Evolutionary conservation across 1,140 invertebrate genomes (phyloP).

Genomic region (Cydia pomonella): DNA sequence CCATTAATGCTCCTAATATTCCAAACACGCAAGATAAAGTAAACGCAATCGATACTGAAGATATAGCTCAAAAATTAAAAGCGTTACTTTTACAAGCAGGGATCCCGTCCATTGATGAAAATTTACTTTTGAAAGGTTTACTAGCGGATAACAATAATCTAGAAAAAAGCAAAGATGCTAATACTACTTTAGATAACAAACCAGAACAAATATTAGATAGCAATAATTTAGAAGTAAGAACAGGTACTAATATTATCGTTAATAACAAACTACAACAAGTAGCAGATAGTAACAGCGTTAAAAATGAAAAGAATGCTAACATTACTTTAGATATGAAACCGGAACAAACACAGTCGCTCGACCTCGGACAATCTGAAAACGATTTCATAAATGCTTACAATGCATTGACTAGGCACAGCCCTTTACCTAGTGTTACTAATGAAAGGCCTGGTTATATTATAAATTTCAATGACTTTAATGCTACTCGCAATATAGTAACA

Average conservation of each 20-base stretch:
- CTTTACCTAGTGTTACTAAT: conserved; percentile 53
- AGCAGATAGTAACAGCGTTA: conserved; percentile 72
- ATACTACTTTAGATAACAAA: conserved; percentile 27
- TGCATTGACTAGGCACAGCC: conserved; percentile 64
- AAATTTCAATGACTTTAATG: not conserved
- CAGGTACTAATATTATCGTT: not conserved
- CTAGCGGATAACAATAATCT: conserved; percentile 75
- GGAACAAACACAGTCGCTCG: conserved; percentile 39
- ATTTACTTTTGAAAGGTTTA: conserved; percentile 59
- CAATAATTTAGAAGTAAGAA: not conserved
- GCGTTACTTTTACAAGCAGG: conserved; percentile 56
- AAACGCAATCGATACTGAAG: conserved; percentile 42
- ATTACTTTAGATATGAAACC: conserved; percentile 23
- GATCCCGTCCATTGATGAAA: conserved; percentile 58
- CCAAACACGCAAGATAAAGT: conserved; percentile 33
- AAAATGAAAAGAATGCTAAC: not conserved
- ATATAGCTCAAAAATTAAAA: conserved; percentile 62
- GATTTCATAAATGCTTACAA: conserved; percentile 76
- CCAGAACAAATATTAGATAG: conserved; percentile 35
- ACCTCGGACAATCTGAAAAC: conserved; percentile 71
- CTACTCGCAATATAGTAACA: not conserved
- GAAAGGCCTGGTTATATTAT: not conserved
- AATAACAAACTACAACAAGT: conserved; percentile 31
- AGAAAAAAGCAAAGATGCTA: conserved; percentile 5
- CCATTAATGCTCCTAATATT: conserved; percentile 5